Base-by-base conservation (phyloP, 2,113 vertebrate genomes). In the Hyla sarda region DNA sequence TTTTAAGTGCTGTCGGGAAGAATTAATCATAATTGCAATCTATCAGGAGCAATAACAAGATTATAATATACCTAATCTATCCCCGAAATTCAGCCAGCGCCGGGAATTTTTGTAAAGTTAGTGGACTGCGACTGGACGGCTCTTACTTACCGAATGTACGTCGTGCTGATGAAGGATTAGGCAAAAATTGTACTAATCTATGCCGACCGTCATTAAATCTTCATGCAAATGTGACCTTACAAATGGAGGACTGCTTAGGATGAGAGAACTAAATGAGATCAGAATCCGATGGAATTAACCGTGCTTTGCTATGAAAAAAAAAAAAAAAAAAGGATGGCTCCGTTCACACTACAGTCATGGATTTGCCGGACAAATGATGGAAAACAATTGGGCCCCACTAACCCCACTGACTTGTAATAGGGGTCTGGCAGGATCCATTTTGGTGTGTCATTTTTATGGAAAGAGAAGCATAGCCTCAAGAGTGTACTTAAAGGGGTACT, bases 1-100 rank as follows among this genome's bases (percentile, higher is more conserved):
- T 87, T 87, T 87, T 87, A 82, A 82, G 67, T 82, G 79, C 77
- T 87, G 77, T 87, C 78, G 85, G 85, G 85, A 82, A 87, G 78
- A 74, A 87, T 87, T 73, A 87, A 87, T 87, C 85, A 87, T 87
- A 82, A 87, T 87, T 87, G 85, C 77, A 73, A 87, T 82, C 85
- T 87, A 87, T 87, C 85, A 87, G 78, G 78, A 87, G 85, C 69
- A 62, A 87, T 87, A 87, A 87, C 85, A 87, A 82, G 85, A 81
- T 87, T 82, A 82, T 72, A 82, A 82, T 60, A 82, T 82, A 79
- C 52, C 32, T 73, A 60, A 81, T 82, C 78, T 74, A 74, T 48
- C 78, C 52, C 30, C 73, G 85, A 87, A 62, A 82, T 87, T 81
- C 85, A 71, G 67, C 6, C 77, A 23, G 84, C 54, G 52, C 4